Base-by-base conservation (phyloP, 2,113 vertebrate species). In the Oenanthe melanoleuca region DNA sequence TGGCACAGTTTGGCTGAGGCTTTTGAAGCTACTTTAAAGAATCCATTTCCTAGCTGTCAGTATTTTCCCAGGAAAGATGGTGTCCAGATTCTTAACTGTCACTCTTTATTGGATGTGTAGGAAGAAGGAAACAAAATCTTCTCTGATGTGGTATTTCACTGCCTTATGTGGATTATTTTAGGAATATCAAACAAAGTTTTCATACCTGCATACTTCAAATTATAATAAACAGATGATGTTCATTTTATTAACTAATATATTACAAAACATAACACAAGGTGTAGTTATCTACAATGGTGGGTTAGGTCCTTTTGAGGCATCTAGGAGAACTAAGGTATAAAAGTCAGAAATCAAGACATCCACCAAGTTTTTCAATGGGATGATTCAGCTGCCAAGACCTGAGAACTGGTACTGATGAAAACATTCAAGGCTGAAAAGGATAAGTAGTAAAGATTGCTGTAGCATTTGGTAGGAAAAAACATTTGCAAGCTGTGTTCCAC, bases 11-110 rank as follows among this genome's bases (percentile, higher is more conserved):
- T 77, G 47, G 17, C 34, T 85, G 47, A 59, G 12, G 33, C 21
- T 91, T 92, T 91, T 80, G 79, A 82, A 82, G 66, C 65, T 70
- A 65, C 66, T 93, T 89, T 74, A 65, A 75, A 63, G 65, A 66
- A 84, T 85, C 86, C 0, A 53, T 84, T 93, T 72, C 71, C 74
- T 75, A 57, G 3, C 8, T 72, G 42, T 65, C 61, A 65, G 0
- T 72, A 38, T 75, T 89, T 92, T 79, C 21, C 37, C 25, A 8
- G 72, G 49, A 66, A 91, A 81, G 52, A 57, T 75, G 73, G 80
- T 91, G 57, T 67, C 37, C 65, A 88, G 80, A 56, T 80, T 90
- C 50, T 29, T 28, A 61, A 78, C 34, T 55, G n/a, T 59, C 59
- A 61, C 28, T 72, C 40, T 53, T 71, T 50, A 45, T 37, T 45